Conservation (phyloP, 92 coral and sea anemone genomes). For the Diadumene lineata region DNA sequence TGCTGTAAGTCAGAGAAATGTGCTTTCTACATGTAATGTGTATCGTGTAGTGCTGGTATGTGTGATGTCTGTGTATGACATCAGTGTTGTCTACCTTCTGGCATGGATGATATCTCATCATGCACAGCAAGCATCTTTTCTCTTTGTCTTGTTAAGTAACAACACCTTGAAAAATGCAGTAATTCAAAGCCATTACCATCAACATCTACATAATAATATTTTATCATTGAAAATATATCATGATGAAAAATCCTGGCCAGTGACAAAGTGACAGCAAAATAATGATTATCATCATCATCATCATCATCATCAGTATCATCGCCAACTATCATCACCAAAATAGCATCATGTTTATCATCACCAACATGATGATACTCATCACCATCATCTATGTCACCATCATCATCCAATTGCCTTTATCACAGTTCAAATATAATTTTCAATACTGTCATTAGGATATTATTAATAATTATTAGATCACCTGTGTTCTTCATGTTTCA, state of each 20-base stretch:
- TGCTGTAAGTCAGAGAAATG: too few relatives aligned
- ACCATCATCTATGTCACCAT: background rate
- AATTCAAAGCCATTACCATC: background rate
- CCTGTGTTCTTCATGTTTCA: conserved; percentile 96
- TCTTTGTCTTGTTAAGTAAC: conserved; percentile 89
- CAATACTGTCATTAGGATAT: background rate
- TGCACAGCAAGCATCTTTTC: conserved; percentile 92
- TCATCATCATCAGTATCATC: background rate
- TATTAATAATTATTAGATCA: background rate
- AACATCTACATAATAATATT: background rate
- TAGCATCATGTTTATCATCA: background rate
- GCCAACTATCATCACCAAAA: background rate
- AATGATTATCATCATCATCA: background rate
- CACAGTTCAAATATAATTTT: background rate
- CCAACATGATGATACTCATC: background rate
- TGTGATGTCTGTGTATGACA: too few relatives aligned
- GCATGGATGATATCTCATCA: conserved; percentile 90
- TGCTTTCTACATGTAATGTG: too few relatives aligned
- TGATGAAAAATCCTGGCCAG: too few relatives aligned
- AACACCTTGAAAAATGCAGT: conserved; percentile 55
- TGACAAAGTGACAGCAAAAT: too few relatives aligned
- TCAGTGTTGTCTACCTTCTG: conserved; percentile 94
- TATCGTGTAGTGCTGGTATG: too few relatives aligned
- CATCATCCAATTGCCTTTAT: too few relatives aligned
- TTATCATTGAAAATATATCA: background rate